Base-by-base conservation (phyloP, 2,797 vertebrate genomes). In the Darevskia nairensis region DNA sequence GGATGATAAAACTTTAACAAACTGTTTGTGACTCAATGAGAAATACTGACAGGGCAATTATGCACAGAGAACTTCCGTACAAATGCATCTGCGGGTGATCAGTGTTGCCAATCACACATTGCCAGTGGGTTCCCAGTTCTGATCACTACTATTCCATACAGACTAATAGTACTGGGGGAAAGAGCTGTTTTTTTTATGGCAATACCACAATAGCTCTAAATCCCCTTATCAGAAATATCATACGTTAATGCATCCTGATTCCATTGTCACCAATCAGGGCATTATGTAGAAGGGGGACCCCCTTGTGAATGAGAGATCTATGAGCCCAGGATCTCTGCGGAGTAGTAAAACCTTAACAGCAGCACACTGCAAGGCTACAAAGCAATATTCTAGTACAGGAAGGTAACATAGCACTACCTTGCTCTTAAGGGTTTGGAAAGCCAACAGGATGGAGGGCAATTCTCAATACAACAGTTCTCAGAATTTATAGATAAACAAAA, bases 321-420 rank as follows among this genome's bases (percentile, higher is more conserved):
- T 10, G 68, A 69, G 9, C 8, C 68, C 68, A 75, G 6, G 27
- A 19, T 79, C 46, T 32, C 46, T 59, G 29, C 1, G 17, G 19
- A 89, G 86, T 86, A 29, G 66, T 2, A 39, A 94, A 74, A 41
- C 35, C 35, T 39, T 75, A 76, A 3, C 50, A 39, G 32, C 25
- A 39, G 13, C 11, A 29, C 10, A 32, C 3, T 55, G 46, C 29
- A 79, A 84, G 88, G 7, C 44, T 21, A 32, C 15, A 44, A 69
- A 44, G 39, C n/a, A 41, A 59, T n/a, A 59, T 25, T n/a, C 19
- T 25, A 81, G 55, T 61, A 81, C n/a, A 35, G 1, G 41, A 46
- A 32, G 66, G 11, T 27, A 85, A 75, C 39, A 44, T 10, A 21
- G 29, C 8, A 25, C 11, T 72, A 17, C 21, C 21, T 44, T 80